These are phyloP conservation scores for Anastrepha obliqua DNA, from an alignment of 1,140 invertebrate species.

Conservation along the genomic window DNA sequence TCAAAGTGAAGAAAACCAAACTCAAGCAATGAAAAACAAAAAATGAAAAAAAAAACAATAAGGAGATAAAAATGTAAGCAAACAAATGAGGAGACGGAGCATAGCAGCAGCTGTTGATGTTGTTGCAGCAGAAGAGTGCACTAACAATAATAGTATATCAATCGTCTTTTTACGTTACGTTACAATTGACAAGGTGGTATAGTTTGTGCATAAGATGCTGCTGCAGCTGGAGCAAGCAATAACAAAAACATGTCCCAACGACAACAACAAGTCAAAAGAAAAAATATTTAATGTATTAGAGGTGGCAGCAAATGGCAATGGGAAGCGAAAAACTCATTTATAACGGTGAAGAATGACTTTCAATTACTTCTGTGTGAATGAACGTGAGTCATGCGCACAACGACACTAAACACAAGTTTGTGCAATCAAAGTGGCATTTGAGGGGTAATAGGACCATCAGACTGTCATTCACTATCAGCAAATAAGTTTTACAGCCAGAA, in stretches of 20 bases:
- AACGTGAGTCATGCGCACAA: neutral
- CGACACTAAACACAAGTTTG: conserved; percentile 30
- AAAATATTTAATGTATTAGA: conserved; percentile 39
- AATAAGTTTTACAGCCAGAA: neutral
- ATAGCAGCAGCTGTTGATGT: neutral
- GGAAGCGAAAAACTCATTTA: conserved; percentile 53
- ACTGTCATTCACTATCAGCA: conserved; percentile 43
- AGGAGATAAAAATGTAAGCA: neutral
- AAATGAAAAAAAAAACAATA: neutral
- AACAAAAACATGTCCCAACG: neutral
- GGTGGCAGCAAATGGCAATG: conserved; percentile 24
- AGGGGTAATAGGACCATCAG: conserved; percentile 31
- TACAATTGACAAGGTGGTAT: neutral
- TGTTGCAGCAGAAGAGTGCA: neutral
- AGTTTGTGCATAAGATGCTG: neutral
- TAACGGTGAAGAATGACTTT: conserved; percentile 54
- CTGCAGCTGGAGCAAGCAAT: neutral
- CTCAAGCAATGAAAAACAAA: neutral
- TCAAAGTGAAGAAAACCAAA: neutral
- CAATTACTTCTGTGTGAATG: conserved; percentile 42
- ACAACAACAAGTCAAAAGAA: neutral
- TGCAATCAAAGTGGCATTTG: neutral
- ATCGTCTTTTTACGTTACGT: neutral
- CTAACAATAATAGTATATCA: neutral
- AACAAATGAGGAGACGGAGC: neutral